These are phyloP conservation scores for Phocoena phocoena DNA, from an alignment of 2,113 vertebrate genomes.

Conservation along the genomic window DNA sequence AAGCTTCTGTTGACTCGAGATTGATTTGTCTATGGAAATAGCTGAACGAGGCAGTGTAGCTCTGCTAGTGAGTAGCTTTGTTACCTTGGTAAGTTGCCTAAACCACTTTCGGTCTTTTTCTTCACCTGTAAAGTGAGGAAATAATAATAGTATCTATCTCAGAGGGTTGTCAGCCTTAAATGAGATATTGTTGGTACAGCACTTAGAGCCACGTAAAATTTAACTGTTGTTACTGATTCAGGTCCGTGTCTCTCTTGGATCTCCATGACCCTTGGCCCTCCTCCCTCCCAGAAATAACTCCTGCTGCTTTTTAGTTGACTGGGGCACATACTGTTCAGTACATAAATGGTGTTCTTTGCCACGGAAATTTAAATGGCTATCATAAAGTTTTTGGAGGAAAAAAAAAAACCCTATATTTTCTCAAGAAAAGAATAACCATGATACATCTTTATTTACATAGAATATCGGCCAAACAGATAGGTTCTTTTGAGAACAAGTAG, in stretches of 20 bases:
- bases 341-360: background rate
- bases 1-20: background rate
- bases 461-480: background rate
- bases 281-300: background rate
- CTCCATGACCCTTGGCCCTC: background rate
- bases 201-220: background rate
- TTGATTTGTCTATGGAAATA: background rate
- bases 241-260: background rate
- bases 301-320: background rate
- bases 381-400: background rate
- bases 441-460: conserved; percentile 14
- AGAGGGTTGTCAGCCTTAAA: background rate
- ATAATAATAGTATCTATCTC: background rate
- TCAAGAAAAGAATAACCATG: background rate
- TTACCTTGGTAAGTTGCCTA: background rate
- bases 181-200: background rate
- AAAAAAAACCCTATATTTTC: background rate
- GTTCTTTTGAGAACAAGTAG: background rate
- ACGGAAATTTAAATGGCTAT: background rate
- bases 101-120: background rate
- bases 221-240: background rate
- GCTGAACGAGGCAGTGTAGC: background rate
- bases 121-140: background rate
- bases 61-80: background rate
- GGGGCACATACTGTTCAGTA: background rate